Base-by-base conservation (phyloP, 2,113 vertebrate genomes). In the Rhipidura dahli region DNA sequence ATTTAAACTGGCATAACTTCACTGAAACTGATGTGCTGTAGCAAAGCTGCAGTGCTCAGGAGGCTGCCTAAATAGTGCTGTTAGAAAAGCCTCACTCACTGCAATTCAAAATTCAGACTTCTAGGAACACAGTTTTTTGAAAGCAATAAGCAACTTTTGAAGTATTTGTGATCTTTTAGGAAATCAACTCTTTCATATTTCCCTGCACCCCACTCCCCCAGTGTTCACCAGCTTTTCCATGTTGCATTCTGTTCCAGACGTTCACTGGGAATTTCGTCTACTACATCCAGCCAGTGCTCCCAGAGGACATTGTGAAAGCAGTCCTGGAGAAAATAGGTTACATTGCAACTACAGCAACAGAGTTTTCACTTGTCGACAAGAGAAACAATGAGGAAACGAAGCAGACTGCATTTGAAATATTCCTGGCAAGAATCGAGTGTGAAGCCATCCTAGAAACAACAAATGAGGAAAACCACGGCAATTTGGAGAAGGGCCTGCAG, bases 241-340 rank as follows among this genome's bases (percentile, higher is more conserved):
- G 27, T 59, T 92, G 26, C 72, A 4, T 97, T 86, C 83, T 90
- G 59, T 95, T 96, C 68, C 97, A 99, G 98, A 99, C 98, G 2
- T 99, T 98, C 91, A 99, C 98, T 0, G 99, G 98, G 66, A 98
- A 96, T 27, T 99, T 98, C 97, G 98, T 99, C 57, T 99, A 99
- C 97, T 96, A 94, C 54, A 96, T 99, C 51, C 93, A 97, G 50
- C 97, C 98, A 6, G 97, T 97, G 84, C 95, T 99, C 83, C 98
- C 98, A 42, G 94, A 91, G 28, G 91, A 97, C 14, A 75, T 87
- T 8, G 93, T 98, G 35, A 95, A 94, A 85, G 94, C 93, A 7
- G 83, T 98, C 22, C 97, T 99, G 90, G 98, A 98, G 57, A 98
- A 94, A 86, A 98, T 99, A 45, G 99, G 98, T 51, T 99, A 99